phyloP scores from a whole-genome alignment of 1,140 invertebrate species.

The Conus betulinus region DNA sequence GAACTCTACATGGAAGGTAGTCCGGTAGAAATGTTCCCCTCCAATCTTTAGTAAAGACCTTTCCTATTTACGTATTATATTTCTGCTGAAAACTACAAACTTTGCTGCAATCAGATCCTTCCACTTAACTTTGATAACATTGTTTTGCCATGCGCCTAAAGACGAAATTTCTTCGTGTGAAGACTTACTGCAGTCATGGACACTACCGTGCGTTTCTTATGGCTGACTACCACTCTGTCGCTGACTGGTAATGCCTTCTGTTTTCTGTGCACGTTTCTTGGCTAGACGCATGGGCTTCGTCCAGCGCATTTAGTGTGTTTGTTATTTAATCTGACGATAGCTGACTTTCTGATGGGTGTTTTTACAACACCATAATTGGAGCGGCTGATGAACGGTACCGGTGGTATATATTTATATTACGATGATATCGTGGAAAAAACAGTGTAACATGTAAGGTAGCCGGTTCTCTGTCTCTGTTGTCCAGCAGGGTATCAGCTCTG shows the following conservation, averaged over 20 bases:
- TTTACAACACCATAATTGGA: neutral
- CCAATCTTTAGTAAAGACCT: neutral
- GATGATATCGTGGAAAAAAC: neutral
- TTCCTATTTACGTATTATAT: conserved; percentile 15
- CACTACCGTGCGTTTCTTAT: conserved; percentile 45
- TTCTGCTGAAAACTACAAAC: conserved; percentile 38
- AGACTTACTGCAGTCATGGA: conserved; percentile 43
- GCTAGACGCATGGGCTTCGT: neutral
- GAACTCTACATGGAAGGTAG: conserved; percentile 21
- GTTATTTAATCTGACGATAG: conserved; percentile 51
- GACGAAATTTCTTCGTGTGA: conserved; percentile 56
- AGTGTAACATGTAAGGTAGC: conserved; percentile 1
- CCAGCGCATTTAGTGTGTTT: conserved; percentile 47
- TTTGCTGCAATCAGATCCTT: conserved; percentile 49
- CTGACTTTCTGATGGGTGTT: conserved; percentile 40
- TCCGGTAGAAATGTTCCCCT: conserved; percentile 30
- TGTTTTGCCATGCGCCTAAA: conserved; percentile 23
- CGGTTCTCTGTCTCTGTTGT: conserved; percentile 15
- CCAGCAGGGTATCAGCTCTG: neutral
- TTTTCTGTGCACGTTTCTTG: conserved; percentile 31
- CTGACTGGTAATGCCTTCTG: conserved; percentile 49
- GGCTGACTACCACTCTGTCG: conserved; percentile 45
- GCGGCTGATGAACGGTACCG: neutral
- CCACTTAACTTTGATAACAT: conserved; percentile 20
- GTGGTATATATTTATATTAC: neutral